Conservation (phyloP, 2,797 vertebrate species). For the Australoheros facetus region DNA sequence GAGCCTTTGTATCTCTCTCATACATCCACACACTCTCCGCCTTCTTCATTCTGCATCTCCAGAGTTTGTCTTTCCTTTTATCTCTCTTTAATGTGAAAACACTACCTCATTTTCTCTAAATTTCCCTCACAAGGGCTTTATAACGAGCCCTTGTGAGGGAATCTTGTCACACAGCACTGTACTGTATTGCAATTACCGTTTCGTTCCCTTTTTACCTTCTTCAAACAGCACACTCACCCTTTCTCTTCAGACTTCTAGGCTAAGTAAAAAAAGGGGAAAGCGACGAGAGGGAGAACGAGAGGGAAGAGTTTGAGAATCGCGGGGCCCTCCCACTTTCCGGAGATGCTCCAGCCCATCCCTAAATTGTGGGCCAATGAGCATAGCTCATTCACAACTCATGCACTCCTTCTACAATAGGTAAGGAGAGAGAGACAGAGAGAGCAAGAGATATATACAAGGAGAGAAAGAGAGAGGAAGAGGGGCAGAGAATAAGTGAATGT, state of each 20-base stretch:
- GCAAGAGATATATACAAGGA: conserved; percentile 67
- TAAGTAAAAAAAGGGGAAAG: conserved; percentile 43
- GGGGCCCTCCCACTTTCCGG: conserved; percentile 77
- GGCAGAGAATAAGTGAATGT: conserved; percentile 44
- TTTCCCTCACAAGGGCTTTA: conserved; percentile 41
- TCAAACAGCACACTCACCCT: conserved; percentile 46
- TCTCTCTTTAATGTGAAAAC: conserved; percentile 37
- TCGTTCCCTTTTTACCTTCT: background rate
- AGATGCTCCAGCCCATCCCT: conserved; percentile 81
- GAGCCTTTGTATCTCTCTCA: conserved; percentile 43
- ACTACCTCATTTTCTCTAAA: conserved; percentile 15
- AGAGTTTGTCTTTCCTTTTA: conserved; percentile 7
- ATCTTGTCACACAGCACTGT: conserved; percentile 21
- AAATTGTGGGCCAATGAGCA: conserved; percentile 78
- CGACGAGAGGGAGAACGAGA: conserved; percentile 61
- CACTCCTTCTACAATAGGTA: conserved; percentile 85
- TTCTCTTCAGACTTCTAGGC: conserved; percentile 45
- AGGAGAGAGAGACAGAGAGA: conserved; percentile 77
- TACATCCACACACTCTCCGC: conserved; percentile 35
- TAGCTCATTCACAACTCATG: conserved; percentile 69
- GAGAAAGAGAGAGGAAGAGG: conserved; percentile 50
- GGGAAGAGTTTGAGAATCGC: conserved; percentile 67
- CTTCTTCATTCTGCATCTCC: conserved; percentile 27
- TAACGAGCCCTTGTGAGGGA: conserved; percentile 10
- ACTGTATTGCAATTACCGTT: background rate